A percentile compares a stretch with the other conserved stretches of the same genome.
Evolutionary conservation across 2,888 invertebrate species (phyloP).

Genomic region (Aromia moschata): DNA sequence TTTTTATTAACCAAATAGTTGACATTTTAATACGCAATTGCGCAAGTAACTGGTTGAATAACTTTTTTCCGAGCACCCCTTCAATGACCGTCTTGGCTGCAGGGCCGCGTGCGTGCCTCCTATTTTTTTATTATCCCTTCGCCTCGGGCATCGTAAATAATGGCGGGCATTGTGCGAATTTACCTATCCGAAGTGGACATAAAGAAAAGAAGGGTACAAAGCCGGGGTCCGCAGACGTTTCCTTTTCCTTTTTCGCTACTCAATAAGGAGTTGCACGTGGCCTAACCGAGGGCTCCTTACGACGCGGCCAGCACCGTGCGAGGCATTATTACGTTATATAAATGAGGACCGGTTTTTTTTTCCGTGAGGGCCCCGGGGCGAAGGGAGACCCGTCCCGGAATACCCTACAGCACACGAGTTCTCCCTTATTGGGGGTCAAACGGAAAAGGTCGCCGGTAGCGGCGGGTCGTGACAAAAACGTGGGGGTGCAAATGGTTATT

Average conservation of each 20-base stretch:
- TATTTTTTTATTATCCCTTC: conserved; percentile 10
- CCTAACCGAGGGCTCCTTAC: conserved; percentile 16
- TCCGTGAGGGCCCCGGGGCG: conserved; percentile 1
- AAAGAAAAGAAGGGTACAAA: conserved; percentile 22
- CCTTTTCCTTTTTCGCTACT: conserved; percentile 17
- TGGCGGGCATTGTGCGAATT: conserved; percentile 16
- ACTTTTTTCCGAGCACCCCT: too few species aligned
- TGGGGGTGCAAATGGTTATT: too few species aligned
- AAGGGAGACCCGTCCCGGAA: conserved; percentile 5
- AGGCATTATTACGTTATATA: conserved; percentile 22
- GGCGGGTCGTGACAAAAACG: too few species aligned
- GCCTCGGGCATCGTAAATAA: background rate
- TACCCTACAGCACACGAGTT: conserved; percentile 18
- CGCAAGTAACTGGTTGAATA: too few species aligned
- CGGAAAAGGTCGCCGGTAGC: conserved; percentile 2
- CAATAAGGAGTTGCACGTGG: conserved; percentile 24
- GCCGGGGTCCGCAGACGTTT: conserved; percentile 15
- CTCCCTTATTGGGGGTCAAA: conserved; percentile 13
- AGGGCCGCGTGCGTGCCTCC: background rate
- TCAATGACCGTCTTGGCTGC: too few species aligned
- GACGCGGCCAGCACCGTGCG: conserved; percentile 21
- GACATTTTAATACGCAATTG: too few species aligned
- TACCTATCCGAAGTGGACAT: conserved; percentile 16
- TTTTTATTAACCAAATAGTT: too few species aligned
- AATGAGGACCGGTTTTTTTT: conserved; percentile 21